phyloP scores from a whole-genome alignment of 2,113 vertebrate species.

The human (Homo sapiens) region DNA sequence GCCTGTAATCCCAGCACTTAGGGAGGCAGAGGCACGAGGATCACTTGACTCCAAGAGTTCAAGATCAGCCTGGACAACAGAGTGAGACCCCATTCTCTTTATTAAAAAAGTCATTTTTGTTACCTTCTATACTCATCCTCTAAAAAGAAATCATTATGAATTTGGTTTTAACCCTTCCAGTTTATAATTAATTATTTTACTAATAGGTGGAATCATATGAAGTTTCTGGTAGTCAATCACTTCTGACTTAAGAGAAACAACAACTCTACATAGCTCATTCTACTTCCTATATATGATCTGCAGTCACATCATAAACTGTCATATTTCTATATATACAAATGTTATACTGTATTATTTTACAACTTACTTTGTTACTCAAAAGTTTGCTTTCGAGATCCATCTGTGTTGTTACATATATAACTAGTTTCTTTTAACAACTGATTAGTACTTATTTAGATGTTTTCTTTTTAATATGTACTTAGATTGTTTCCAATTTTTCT shows the following conservation, averaged over 20 bases:
- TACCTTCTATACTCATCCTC: not conserved
- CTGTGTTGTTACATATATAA: not conserved
- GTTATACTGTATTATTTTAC: not conserved
- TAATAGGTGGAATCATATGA: not conserved
- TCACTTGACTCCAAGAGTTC: not conserved
- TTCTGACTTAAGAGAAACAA: not conserved
- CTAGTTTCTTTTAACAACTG: not conserved
- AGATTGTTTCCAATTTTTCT: not conserved
- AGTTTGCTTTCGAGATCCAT: not conserved
- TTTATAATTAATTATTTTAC: not conserved
- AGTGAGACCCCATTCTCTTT: not conserved
- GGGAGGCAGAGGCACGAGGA: not conserved
- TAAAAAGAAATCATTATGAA: not conserved
- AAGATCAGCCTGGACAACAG: not conserved
- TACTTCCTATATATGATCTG: not conserved
- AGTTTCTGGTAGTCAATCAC: not conserved
- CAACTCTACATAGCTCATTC: not conserved
- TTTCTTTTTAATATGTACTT: not conserved
- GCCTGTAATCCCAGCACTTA: not conserved
- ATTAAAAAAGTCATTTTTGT: not conserved
- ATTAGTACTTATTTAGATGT: not conserved
- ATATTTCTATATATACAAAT: not conserved
- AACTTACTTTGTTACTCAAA: not conserved
- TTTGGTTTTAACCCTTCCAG: not conserved
- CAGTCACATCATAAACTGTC: not conserved